Evolutionary conservation across 2,113 vertebrate species (phyloP), one percentile per base, ranked within the genome.

Genomic region (Condylura cristata): DNA sequence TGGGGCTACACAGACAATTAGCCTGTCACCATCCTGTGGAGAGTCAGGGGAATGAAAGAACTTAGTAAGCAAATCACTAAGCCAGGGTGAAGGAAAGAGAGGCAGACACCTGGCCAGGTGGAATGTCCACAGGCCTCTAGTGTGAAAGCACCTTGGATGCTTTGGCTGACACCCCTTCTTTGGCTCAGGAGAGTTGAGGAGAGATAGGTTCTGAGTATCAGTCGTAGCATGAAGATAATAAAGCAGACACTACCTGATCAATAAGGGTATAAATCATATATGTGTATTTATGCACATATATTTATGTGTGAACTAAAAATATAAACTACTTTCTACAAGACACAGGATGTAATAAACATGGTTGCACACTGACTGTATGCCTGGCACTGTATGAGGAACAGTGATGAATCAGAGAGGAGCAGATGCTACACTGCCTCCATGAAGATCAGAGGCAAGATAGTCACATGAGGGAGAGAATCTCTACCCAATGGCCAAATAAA

Each of bases 321-420:
- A 58, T 39, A 92, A 80, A 34, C 11, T 89, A 44, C 44, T 84
- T 84, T 84, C 34, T 91, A 3, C 34, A 83, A 75, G 63, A 75
- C 37, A 39, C 44, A n/a, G 70, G 30, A 11, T 5, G 74, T 9
- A 34, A 0, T 5, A 9, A 39, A 32, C 20, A 84, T 61, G 84
- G 66, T 26, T 71, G 12, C 16, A 32, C 24, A 30, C 5, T 30
- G 34, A 30, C 66, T 58, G 0, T 68, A 83, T 44, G 34, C 7
- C 58, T 90, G 51, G n/a, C 3, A 13, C 37, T 63, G 63, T 18
- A 16, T 20, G 66, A 41, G 61, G 48, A 61, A 91, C 22, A 60
- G 24, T 12, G 41, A n/a, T n/a, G 37, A 44, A 22, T 34, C 26
- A 46, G 22, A 61, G 80, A 41, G 34, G 26, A 86, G 41, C 12